Evolutionary conservation across 2,888 invertebrate species (phyloP), one percentile per base, ranked within the genome.

Genomic region (Plemyria rubiginata): DNA sequence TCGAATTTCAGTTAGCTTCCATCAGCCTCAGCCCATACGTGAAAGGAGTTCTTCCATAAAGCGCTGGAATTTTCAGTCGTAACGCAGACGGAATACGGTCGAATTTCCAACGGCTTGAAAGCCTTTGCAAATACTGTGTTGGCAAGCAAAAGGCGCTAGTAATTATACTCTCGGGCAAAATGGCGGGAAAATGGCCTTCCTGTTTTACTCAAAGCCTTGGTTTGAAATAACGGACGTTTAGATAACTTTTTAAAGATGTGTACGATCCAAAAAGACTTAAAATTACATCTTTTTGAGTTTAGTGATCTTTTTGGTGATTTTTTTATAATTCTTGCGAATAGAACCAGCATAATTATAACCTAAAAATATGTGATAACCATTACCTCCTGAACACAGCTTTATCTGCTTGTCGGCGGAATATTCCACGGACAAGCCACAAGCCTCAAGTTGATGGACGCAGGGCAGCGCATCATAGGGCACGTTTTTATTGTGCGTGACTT

Each of bases 41-140:
- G 36, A 16, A 38, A 48, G n/a, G 16, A 43, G 46, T 46, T 41
- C 13, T 49, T 48, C 49, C 16, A 55, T 16, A 45, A 45, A 45
- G 7, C 6, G 11, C n/a, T 36, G 48, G 32, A 48, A 60, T 53
- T 64, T 64, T 56, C 16, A 41, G 53, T 36, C 52, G 15, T 32
- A 49, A 56, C 9, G 5, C n/a, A 22, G 53, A 46, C 29, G 49
- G 43, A 52, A 46, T 52, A 63, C 8, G 55, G 64, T 60, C 38
- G 52, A 56, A 45, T 60, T 64, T 55, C 49, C 41, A 48, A 48
- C 29, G 54, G 29, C 7, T 45, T 41, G 51, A 57, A 60, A 57
- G 54, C 51, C 78, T 85, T 85, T 86, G 86, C 80, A 78, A 83
- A 84, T 83, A 78, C 81, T 73, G 76, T 84, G 85, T 82, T 70